Percentiles rank a stretch among this genome's conserved stretches.
These are phyloP conservation scores for Diacarnus erythraeanus DNA, from an alignment of 37 sponge, comb jelly and placozoan species.

Conservation along the genomic window DNA sequence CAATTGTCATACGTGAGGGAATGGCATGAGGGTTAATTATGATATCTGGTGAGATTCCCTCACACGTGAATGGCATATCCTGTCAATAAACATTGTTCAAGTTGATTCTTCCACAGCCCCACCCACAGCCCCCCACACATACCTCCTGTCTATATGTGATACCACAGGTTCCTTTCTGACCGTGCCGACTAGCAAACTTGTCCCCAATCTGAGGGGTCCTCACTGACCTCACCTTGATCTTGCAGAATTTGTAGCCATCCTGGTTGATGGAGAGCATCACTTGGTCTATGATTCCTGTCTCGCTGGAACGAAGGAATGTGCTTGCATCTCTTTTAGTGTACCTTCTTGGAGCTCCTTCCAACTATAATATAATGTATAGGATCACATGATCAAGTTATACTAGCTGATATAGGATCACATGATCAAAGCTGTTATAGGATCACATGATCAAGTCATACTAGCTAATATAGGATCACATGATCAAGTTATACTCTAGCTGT, in stretches of 20 bases:
- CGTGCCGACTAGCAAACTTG: constrained; percentile 99
- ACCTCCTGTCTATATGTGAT: constrained; percentile 97
- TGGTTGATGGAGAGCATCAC: constrained; percentile 96
- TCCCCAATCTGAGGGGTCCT: constrained; percentile 98
- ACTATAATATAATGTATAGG: constrained; percentile 24
- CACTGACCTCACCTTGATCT: constrained; percentile 94
- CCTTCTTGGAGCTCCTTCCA: constrained; percentile 80
- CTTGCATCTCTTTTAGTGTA: constrained; percentile 93
- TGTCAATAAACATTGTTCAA: constrained; percentile 1
- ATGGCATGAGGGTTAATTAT: constrained; percentile 99
- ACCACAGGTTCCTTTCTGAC: constrained; percentile 99
- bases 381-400: constrained; percentile 2
- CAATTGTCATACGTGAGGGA: constrained; percentile 99
- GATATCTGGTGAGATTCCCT: constrained; percentile 96
- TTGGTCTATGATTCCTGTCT: constrained; percentile 97
- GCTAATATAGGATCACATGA: not conserved
- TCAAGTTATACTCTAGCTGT: not conserved
- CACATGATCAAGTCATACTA: too few species aligned
- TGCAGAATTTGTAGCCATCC: constrained; percentile 99
- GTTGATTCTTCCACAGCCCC: not conserved
- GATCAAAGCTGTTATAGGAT: not conserved
- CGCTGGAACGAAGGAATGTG: constrained; percentile 91
- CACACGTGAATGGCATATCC: constrained; percentile 99
- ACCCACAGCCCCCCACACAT: constrained; percentile 8
- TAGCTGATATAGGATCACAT: not conserved